Base-by-base conservation (phyloP, 1,140 invertebrate species). In the Laupala kohalensis region DNA sequence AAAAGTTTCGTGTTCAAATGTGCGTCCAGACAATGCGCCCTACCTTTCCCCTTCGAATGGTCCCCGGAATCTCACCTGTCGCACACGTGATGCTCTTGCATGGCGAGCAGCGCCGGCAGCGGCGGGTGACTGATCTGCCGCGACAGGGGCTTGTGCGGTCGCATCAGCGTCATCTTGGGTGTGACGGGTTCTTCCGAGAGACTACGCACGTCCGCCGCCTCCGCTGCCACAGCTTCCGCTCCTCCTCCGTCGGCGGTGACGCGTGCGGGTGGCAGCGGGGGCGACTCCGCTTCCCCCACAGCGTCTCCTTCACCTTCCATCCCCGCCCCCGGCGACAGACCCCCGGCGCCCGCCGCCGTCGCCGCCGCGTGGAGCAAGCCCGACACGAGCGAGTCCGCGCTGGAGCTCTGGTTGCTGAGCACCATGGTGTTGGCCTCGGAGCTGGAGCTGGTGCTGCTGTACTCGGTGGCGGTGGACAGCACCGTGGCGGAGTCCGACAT, bases 81-180 rank as follows among this genome's bases (percentile, higher is more conserved):
- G 37, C 37, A 53, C 37, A 53, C 76, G 77, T 23, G 64, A 63
- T 19, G 53, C 37, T 53, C 37, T 19, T 53, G 37, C 37, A 53
- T 53, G 37, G 37, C 37, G 37, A 53, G 53, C 53, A 74, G 67
- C 25, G 72, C 19, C 15, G 64, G 27, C 29, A 67, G 73, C 63
- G 66, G 72, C 5, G 71, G 72, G 27, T 75, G 77, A 24, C 81
- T 84, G 72, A 79, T 80, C 79, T 86, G 85, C 67, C 85, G 81
- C 25, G 84, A 84, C 23, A 87, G 77, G 4, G 86, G 86, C 76
- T 85, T 86, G 75, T 87, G 86, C 19, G 83, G 78, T 66, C 85
- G 81, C 6, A 81, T 79, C 71, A 80, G 78, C 75, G 80, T 19
- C 25, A 63, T 25, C 5, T 6, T 65, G 15, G 25, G 24, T 12